phyloP scores from a whole-genome alignment of 2,113 vertebrate genomes.

The Bos javanicus region DNA sequence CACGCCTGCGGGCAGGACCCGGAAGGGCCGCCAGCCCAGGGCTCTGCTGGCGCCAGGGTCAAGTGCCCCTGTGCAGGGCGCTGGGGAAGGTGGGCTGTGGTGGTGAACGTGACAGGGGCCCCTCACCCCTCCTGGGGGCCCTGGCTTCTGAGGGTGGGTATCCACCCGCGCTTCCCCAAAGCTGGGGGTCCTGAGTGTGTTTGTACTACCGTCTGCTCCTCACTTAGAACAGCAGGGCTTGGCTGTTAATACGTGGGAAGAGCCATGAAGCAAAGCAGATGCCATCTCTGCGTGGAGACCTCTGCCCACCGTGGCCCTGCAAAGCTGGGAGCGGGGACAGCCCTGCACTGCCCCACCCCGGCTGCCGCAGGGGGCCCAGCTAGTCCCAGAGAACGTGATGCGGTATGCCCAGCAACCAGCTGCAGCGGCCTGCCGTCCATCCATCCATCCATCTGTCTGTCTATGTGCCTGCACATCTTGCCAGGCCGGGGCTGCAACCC shows the following conservation, averaged over 20 bases:
- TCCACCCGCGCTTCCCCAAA: not conserved
- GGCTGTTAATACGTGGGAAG: not conserved
- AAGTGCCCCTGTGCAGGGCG: not conserved
- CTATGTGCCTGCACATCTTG: not conserved
- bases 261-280: not conserved
- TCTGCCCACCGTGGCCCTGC: not conserved
- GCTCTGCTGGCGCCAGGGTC: not conserved
- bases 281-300: not conserved
- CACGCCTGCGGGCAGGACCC: accelerated
- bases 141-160: accelerated
- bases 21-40: accelerated
- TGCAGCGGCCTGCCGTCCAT: accelerated
- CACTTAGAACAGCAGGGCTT: not conserved
- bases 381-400: accelerated
- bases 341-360: accelerated
- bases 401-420: not conserved
- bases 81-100: not conserved
- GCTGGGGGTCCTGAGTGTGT: not conserved
- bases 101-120: not conserved
- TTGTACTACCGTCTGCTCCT: accelerated
- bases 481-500: accelerated
- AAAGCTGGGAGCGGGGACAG: accelerated
- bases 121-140: not conserved
- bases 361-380: not conserved
- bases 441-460: not conserved